Percentiles rank a stretch among this genome's conserved stretches.
phyloP scores from a whole-genome alignment of 2,797 vertebrate species.

The Sciaenops ocellatus region DNA sequence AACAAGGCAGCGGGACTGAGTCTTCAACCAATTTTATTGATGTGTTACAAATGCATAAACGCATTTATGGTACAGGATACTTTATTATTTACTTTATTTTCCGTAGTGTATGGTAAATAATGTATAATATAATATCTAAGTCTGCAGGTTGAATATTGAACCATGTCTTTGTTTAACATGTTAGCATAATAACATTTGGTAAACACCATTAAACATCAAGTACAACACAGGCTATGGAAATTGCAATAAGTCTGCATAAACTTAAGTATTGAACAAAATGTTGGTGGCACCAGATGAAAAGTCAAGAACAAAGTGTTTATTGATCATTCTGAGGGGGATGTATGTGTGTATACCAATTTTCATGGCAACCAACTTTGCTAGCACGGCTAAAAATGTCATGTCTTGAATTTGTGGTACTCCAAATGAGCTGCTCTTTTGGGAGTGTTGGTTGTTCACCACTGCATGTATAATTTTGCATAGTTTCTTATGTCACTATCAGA shows the following conservation, averaged over 20 bases:
- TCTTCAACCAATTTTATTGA: neutral
- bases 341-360: neutral
- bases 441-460: conserved; percentile 18
- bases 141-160: neutral
- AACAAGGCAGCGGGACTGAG: neutral
- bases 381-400: neutral
- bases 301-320: too few species aligned
- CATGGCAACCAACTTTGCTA: neutral
- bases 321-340: neutral
- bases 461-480: neutral
- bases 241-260: too few species aligned
- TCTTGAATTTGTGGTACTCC: neutral
- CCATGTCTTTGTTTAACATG: neutral
- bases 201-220: too few species aligned
- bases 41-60: neutral
- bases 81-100: neutral
- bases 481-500: conserved; percentile 25
- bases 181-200: neutral
- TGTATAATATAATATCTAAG: neutral
- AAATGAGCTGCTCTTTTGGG: neutral
- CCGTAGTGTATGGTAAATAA: neutral
- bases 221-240: too few species aligned
- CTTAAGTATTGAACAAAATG: too few species aligned
- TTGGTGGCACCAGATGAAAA: too few species aligned
- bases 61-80: neutral